A percentile compares a stretch with the other conserved stretches of the same genome.
These are phyloP conservation scores for Dolichoris vasculosae DNA, from an alignment of 1,140 invertebrate genomes.

Conservation along the genomic window DNA sequence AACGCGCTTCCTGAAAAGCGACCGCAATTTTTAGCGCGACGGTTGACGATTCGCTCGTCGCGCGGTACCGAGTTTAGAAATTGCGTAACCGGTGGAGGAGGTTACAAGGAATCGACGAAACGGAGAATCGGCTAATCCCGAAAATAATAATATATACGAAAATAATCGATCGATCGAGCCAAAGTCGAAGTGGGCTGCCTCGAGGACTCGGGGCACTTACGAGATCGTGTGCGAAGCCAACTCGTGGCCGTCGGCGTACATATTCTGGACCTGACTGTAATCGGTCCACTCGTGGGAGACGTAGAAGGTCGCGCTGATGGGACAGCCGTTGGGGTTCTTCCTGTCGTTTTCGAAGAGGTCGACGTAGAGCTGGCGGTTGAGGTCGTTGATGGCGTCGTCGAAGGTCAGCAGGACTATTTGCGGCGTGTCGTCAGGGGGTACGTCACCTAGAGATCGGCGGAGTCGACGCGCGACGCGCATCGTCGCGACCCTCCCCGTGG, in stretches of 20 bases:
- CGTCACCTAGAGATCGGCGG: slow-evolving; percentile 77
- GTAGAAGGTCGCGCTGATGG: slow-evolving; percentile 96
- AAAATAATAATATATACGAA: no score
- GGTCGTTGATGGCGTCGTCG: slow-evolving; percentile 95
- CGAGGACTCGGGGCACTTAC: slow-evolving; percentile 81
- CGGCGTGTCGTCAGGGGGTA: slow-evolving; percentile 87
- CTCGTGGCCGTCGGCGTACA: slow-evolving; percentile 95
- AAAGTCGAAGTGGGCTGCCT: neutral
- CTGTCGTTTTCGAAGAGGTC: slow-evolving; percentile 94
- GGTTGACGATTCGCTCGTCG: neutral
- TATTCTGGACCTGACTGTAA: slow-evolving; percentile 96
- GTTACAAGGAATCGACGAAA: no score
- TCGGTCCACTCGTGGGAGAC: slow-evolving; percentile 98
- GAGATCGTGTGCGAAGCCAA: slow-evolving; percentile 97
- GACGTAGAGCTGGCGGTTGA: slow-evolving; percentile 92
- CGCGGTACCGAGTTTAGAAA: no score
- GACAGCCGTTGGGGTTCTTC: slow-evolving; percentile 95
- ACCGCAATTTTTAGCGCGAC: neutral
- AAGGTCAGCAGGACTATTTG: slow-evolving; percentile 95
- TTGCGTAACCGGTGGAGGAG: no score
- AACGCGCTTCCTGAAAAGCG: neutral
- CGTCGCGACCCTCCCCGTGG: neutral
- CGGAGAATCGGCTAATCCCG: no score
- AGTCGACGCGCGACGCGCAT: neutral
- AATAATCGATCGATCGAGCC: no score